Evolutionary conservation across 1,140 invertebrate species (phyloP), one percentile per base, ranked within the genome.

Genomic region (Phortica variegata): DNA sequence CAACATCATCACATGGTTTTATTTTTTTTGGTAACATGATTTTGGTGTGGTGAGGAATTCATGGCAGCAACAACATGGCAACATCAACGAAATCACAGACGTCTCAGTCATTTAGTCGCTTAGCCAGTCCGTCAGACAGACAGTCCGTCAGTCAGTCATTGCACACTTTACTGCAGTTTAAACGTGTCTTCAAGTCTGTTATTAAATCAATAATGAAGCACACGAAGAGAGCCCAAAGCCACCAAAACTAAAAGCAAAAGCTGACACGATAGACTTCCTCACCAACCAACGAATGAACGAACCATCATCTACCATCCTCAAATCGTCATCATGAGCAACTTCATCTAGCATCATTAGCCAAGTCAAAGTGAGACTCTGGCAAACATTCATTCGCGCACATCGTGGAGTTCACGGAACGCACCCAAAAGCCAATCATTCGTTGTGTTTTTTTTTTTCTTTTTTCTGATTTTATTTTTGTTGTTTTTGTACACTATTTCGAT

Each of bases 331-430:
- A 63, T 57, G 58, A 65, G 47, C 43, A 55, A 47, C 41, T 51
- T 32, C 56, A 48, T 39, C 47, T 36, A 18, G 19, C 58, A 65
- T 65, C 62, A 68, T 68, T 68, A 68, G 63, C 65, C n/a, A n/a
- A 68, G 54, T 47, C 39, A 39, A 47, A 39, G 40, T 42, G 33
- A 46, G 43, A 54, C 36, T 49, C 47, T 66, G 63, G 52, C 48
- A 62, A 52, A 52, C 63, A 56, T 60, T 59, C 63, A 68, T 63
- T 68, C 63, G 63, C 65, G 68, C 62, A 66, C 62, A 73, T 73
- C 70, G 70, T 73, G 70, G 70, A 66, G 70, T 73, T 73, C 70
- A 73, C 70, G 72, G 70, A 73, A 73, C 70, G 70, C 70, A 73
- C 70, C 70, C 70, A 73, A 68, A 73, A 72, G 65, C 65, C 68